These are phyloP conservation scores for Pectinophora gossypiella DNA, from an alignment of 1,140 invertebrate genomes.

Conservation along the genomic window DNA sequence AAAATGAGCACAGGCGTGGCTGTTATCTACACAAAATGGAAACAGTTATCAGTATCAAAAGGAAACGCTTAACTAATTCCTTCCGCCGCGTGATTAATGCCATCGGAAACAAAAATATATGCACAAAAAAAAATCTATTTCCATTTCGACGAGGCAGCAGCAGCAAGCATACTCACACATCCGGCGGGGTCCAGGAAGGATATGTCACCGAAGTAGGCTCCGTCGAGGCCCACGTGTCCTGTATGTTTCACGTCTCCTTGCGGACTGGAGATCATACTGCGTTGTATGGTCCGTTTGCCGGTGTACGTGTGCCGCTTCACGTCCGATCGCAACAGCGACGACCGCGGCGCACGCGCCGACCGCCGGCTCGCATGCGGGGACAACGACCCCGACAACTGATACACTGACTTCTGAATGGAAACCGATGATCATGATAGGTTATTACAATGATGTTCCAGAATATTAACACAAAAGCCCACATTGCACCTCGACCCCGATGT, in stretches of 20 bases:
- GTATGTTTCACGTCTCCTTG: conserved; percentile 98
- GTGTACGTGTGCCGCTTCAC: conserved; percentile 58
- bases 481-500: no score
- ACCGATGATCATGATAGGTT: no score
- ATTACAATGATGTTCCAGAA: neutral
- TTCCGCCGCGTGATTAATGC: no score
- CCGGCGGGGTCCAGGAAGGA: conserved; percentile 83
- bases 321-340: conserved; percentile 50
- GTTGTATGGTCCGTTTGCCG: conserved; percentile 81
- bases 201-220: conserved; percentile 97
- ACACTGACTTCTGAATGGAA: conserved; percentile 15
- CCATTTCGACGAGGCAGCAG: no score
- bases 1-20: no score
- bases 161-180: conserved; percentile 53
- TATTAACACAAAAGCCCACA: neutral
- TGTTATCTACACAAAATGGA: no score
- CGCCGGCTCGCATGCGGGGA: conserved; percentile 45
- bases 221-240: conserved; percentile 97
- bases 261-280: conserved; percentile 97
- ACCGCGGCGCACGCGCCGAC: conserved; percentile 36
- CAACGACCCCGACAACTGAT: conserved; percentile 16
- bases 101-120: no score
- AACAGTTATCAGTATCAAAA: no score
- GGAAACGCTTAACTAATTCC: no score
- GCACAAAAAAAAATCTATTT: no score